Evolutionary conservation across 2,797 vertebrate genomes (phyloP).

Genomic region (Stomatorhinus walkeri): DNA sequence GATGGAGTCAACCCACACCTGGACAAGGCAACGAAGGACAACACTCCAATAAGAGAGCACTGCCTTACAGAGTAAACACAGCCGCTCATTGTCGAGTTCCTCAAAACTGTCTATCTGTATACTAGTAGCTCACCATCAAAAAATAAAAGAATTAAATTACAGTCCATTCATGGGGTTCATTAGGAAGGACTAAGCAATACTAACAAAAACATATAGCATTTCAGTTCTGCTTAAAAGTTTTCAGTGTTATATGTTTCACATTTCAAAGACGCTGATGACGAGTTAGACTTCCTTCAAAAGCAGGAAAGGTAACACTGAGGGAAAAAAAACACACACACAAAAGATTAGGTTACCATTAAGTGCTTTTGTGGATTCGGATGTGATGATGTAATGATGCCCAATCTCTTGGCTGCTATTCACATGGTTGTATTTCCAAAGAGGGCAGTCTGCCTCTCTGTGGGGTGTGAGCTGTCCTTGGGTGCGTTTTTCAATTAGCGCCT

Average conservation of each 20-base stretch:
- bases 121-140: neutral
- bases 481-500: slow-evolving; percentile 36
- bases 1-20: slow-evolving; percentile 81
- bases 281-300: neutral
- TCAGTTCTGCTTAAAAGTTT: slow-evolving; percentile 5
- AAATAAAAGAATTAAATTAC: neutral
- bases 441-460: neutral
- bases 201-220: neutral
- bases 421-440: neutral
- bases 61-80: neutral
- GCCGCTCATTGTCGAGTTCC: neutral
- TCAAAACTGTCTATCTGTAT: neutral
- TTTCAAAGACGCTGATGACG: neutral
- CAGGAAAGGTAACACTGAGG: neutral
- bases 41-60: neutral
- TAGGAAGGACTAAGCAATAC: neutral
- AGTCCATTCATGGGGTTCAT: neutral
- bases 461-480: neutral
- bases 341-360: neutral
- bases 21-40: slow-evolving; percentile 26
- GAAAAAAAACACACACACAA: neutral
- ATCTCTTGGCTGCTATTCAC: slow-evolving; percentile 12
- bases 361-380: neutral
- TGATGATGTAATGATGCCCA: neutral
- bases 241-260: neutral